phyloP scores from a whole-genome alignment of 2,888 invertebrate genomes.

The Galeruca laticollis region DNA sequence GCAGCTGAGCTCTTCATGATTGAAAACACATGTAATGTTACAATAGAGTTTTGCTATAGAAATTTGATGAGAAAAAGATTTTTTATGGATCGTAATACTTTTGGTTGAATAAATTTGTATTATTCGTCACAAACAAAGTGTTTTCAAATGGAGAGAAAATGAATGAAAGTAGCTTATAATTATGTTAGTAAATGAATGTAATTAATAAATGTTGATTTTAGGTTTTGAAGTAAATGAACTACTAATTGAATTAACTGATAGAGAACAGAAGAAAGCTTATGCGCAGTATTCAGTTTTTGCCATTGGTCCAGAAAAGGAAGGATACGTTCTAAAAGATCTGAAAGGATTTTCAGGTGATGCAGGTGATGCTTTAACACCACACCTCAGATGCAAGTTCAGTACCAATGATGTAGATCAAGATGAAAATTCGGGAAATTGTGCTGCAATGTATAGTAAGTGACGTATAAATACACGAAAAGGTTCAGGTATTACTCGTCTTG shows the following conservation, averaged over 20 bases:
- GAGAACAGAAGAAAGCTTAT: constrained; percentile 69
- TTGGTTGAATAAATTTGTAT: too few species aligned
- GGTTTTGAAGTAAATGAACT: constrained; percentile 57
- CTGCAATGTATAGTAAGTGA: background rate
- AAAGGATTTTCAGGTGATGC: constrained; percentile 72
- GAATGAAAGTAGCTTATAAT: too few species aligned
- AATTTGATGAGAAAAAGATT: too few species aligned
- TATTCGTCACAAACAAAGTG: too few species aligned
- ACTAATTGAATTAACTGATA: constrained; percentile 71
- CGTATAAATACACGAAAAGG: background rate
- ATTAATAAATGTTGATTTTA: background rate
- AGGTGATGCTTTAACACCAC: constrained; percentile 78
- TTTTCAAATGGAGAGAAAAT: too few species aligned
- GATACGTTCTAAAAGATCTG: constrained; percentile 75
- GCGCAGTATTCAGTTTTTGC: constrained; percentile 76
- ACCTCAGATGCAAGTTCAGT: constrained; percentile 79
- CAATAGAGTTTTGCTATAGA: too few species aligned
- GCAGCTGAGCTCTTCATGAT: too few species aligned
- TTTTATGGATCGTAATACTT: too few species aligned
- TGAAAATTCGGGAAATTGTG: background rate
- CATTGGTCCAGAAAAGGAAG: constrained; percentile 75
- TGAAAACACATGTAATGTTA: too few species aligned
- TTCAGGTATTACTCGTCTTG: background rate
- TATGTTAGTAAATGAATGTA: background rate
- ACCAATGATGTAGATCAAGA: constrained; percentile 75